phyloP scores from a whole-genome alignment of 2,797 vertebrate genomes.

The Buphagus erythrorhynchus region DNA sequence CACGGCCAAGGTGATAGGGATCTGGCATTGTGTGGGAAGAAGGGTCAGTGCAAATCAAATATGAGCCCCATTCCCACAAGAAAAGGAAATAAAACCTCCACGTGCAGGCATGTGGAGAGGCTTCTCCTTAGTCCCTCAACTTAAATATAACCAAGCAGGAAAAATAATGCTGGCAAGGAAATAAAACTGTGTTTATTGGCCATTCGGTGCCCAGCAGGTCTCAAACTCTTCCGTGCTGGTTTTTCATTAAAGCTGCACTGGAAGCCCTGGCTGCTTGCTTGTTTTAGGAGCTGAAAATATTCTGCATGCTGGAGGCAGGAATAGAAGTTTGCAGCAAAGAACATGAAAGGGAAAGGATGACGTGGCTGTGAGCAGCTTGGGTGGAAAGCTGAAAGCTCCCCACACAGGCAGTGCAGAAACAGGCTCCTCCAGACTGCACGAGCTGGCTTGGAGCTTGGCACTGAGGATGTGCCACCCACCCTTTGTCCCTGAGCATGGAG shows the following conservation, averaged over 20 bases:
- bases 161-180: constrained; percentile 20
- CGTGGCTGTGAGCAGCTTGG: not conserved
- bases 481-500: not conserved
- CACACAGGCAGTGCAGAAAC: not conserved
- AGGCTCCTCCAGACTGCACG: not conserved
- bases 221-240: not conserved
- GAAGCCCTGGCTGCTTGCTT: not conserved
- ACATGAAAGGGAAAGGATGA: not conserved
- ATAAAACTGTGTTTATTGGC: not conserved
- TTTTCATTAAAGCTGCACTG: not conserved
- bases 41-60: constrained; percentile 54
- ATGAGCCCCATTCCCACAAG: not conserved
- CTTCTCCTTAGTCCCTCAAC: not conserved
- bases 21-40: constrained; percentile 54
- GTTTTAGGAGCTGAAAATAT: constrained; percentile 35
- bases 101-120: constrained; percentile 49
- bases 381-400: not conserved
- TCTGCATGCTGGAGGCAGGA: not conserved
- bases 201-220: not conserved
- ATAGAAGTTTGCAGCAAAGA: not conserved
- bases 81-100: constrained; percentile 45
- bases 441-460: not conserved
- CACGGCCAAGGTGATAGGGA: constrained; percentile 47
- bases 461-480: fast-evolving
- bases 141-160: constrained; percentile 2